Conservation (phyloP, 1,140 invertebrate genomes). For the Papilio machaon region DNA sequence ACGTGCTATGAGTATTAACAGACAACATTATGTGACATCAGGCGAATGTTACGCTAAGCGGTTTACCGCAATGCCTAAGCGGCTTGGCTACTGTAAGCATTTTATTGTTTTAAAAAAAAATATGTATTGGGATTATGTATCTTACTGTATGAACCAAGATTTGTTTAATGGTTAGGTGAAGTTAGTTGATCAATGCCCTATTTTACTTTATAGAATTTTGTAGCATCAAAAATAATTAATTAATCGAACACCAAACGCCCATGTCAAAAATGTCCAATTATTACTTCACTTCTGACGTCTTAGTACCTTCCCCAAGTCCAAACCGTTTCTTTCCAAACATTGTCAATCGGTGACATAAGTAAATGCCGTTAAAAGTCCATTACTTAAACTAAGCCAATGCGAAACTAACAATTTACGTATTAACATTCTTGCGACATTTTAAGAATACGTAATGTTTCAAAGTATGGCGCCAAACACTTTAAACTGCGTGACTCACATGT, state of each 20-base stretch:
- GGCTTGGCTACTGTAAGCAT: not conserved
- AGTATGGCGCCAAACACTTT: not conserved
- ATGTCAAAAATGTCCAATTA: no score
- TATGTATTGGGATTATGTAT: not conserved
- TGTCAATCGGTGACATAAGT: conserved; percentile 21
- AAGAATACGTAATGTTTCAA: conserved; percentile 19
- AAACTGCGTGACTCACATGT: not conserved
- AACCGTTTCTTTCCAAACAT: not conserved
- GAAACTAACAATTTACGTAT: conserved; percentile 6
- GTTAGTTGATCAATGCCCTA: no score
- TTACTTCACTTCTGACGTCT: not conserved
- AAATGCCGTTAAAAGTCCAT: conserved; percentile 1
- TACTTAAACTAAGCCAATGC: conserved; percentile 13
- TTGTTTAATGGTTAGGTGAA: no score
- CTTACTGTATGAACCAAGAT: no score
- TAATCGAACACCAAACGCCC: not conserved
- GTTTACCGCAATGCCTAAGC: conserved; percentile 38
- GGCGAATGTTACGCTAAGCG: conserved; percentile 47
- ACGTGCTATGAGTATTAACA: conserved; percentile 53
- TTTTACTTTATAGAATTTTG: no score
- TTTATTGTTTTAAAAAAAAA: not conserved
- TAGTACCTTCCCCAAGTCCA: not conserved
- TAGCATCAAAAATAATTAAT: no score
- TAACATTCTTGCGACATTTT: not conserved
- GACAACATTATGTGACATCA: conserved; percentile 47